Conservation (phyloP, 2,888 invertebrate genomes). For the Oxycera nigricornis region DNA sequence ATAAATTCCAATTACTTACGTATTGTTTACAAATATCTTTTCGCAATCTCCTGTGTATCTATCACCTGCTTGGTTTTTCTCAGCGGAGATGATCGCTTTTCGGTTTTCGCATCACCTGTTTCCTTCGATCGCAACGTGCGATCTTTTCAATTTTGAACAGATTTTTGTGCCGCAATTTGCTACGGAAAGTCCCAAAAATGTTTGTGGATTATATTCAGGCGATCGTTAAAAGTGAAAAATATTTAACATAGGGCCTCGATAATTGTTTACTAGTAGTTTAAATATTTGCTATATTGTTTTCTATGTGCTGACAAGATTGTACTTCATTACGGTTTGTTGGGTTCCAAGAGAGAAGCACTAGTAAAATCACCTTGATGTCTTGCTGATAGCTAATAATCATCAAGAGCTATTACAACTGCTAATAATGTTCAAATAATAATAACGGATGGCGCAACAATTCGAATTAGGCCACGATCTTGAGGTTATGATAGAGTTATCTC, state of each 20-base stretch:
- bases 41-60: background rate
- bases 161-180: background rate
- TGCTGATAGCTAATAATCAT: too few species aligned
- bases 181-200: background rate
- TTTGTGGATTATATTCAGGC: background rate
- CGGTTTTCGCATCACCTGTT: conserved; percentile 10
- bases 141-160: background rate
- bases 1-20: conserved; percentile 10
- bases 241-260: too few species aligned
- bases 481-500: too few species aligned
- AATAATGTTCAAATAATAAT: too few species aligned
- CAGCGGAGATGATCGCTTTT: background rate
- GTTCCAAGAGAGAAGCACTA: too few species aligned
- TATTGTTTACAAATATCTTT: conserved; percentile 25
- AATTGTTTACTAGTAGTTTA: background rate
- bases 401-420: too few species aligned
- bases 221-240: background rate
- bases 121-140: conserved; percentile 3
- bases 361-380: too few species aligned
- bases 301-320: too few species aligned
- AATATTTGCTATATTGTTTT: background rate
- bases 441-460: too few species aligned
- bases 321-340: too few species aligned
- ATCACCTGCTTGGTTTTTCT: conserved; percentile 19
- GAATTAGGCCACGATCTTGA: too few species aligned